Evolutionary conservation across 2,797 vertebrate species (phyloP).

Genomic region (Mormyrops attenuatus): DNA sequence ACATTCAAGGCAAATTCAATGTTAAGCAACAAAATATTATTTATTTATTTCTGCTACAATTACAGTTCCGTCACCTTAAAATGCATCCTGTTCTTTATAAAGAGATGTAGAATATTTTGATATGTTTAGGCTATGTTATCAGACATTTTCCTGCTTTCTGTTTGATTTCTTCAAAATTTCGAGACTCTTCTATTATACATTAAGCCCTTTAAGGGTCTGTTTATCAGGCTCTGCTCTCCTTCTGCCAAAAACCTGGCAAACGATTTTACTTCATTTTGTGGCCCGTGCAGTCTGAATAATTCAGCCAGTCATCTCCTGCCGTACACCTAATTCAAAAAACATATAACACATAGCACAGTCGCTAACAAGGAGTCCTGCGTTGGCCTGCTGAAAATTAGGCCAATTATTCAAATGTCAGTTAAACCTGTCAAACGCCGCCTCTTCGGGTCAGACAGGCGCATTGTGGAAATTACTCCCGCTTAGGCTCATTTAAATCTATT

Average conservation of each 20-base stretch:
- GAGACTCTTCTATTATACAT: conserved; percentile 70
- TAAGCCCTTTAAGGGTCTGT: conserved; percentile 65
- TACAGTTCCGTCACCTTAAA: not conserved
- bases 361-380: conserved; percentile 50
- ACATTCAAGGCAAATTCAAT: not conserved
- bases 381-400: conserved; percentile 72
- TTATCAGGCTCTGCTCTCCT: conserved; percentile 61
- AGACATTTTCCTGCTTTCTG: not conserved
- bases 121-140: conserved; percentile 21
- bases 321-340: conserved; percentile 59
- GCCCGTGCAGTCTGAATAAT: conserved; percentile 73
- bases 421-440: conserved; percentile 71
- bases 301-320: conserved; percentile 65
- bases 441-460: conserved; percentile 66
- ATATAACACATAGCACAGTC: conserved; percentile 44
- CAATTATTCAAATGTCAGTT: conserved; percentile 85
- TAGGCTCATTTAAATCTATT: conserved; percentile 75
- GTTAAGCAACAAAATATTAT: not conserved
- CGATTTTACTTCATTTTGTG: conserved; percentile 66
- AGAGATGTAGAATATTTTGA: conserved; percentile 26
- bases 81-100: not conserved
- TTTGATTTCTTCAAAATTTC: conserved; percentile 61
- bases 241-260: conserved; percentile 59
- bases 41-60: not conserved
- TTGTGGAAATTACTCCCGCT: conserved; percentile 79